Conservation (phyloP, 1,140 invertebrate genomes). For the Cecropterus lyciades region DNA sequence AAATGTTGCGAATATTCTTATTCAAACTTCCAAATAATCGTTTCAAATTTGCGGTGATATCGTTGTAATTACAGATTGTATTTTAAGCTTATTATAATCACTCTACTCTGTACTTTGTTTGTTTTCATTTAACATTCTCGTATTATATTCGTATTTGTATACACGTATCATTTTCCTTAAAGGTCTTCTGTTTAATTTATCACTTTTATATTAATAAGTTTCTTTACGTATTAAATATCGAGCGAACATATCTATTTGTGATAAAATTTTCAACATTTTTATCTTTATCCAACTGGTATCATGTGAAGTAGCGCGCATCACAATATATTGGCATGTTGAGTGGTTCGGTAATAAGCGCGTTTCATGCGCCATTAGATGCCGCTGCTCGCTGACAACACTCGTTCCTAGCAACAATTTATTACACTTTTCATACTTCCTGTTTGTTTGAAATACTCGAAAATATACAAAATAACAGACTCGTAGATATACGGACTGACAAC, state of each 20-base stretch:
- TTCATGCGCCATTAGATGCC: conserved; percentile 13
- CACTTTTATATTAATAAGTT: neutral
- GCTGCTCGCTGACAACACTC: conserved; percentile 12
- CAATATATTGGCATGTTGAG: conserved; percentile 15
- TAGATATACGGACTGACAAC: no score
- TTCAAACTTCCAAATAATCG: conserved; percentile 9
- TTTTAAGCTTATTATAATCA: neutral
- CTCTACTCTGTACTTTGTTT: neutral
- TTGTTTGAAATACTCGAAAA: no score
- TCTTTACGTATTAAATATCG: no score
- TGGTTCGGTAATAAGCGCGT: conserved; percentile 12
- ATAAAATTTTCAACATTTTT: conserved; percentile 1
- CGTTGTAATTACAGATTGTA: neutral
- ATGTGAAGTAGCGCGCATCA: conserved; percentile 1
- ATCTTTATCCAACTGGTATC: neutral
- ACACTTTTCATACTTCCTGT: no score
- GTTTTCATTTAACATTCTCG: no score
- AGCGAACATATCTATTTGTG: no score
- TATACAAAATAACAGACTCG: no score
- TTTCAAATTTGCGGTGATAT: conserved; percentile 15
- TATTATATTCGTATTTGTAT: no score
- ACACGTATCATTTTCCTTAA: no score
- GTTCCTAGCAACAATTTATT: conserved; percentile 1
- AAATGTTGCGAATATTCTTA: conserved; percentile 18
- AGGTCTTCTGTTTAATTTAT: no score